Percentiles rank a stretch among this genome's conserved stretches.
Evolutionary conservation across 2,888 invertebrate genomes (phyloP).

Genomic region (Lepidocyrtinus sp.): DNA sequence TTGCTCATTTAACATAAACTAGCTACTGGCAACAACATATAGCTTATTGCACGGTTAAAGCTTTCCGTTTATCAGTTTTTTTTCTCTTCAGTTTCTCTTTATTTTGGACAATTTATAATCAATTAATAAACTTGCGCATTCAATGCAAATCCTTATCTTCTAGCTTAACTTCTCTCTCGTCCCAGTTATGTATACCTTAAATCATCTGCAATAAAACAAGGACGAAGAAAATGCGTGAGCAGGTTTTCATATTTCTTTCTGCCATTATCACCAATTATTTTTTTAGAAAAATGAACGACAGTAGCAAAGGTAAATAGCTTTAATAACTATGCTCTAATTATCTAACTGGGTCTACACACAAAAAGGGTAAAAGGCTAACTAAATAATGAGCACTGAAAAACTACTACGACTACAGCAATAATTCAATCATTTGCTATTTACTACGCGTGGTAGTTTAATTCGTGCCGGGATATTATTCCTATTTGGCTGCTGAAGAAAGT

Average conservation of each 20-base stretch:
- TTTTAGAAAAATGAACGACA: neutral
- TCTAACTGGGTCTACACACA: neutral
- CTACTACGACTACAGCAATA: neutral
- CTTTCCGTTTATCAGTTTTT: neutral
- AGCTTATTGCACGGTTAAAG: constrained; percentile 10
- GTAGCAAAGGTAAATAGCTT: neutral
- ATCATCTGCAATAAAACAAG: neutral
- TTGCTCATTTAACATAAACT: neutral
- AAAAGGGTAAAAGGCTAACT: neutral
- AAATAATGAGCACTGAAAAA: neutral
- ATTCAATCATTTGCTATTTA: neutral
- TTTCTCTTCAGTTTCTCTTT: neutral
- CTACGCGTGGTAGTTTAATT: neutral
- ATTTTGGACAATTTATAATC: neutral
- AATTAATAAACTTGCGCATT: neutral
- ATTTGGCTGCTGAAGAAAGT: neutral
- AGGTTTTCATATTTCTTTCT: neutral
- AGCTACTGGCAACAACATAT: constrained; percentile 37
- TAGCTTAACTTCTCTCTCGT: neutral
- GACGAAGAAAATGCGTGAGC: neutral
- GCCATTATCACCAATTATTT: neutral
- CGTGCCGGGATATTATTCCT: neutral
- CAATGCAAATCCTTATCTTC: neutral
- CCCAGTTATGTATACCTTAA: neutral
- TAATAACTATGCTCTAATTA: neutral